Conservation (phyloP, 2,888 invertebrate genomes). For the Mesorhabditis belari region DNA sequence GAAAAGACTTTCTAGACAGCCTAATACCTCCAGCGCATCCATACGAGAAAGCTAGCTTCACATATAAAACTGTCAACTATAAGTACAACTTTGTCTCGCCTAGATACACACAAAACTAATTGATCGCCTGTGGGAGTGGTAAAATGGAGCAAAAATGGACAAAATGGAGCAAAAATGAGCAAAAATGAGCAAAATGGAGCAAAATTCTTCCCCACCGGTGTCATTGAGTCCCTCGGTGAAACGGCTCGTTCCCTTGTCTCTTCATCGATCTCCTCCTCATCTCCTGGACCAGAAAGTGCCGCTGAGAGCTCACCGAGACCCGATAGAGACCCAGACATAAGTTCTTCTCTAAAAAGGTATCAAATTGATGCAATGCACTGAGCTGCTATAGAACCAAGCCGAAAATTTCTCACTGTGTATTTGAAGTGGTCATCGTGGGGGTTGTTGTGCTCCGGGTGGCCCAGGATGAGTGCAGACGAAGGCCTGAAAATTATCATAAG, state of each 20-base stretch:
- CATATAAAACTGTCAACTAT: too few species aligned
- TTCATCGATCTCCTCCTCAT: constrained; percentile 23
- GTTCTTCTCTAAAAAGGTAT: neutral
- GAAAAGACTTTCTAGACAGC: too few species aligned
- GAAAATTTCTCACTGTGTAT: neutral
- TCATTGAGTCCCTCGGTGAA: neutral
- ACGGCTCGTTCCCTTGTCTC: constrained; percentile 11
- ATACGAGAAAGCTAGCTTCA: too few species aligned
- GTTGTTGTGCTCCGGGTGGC: neutral
- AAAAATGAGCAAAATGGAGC: too few species aligned
- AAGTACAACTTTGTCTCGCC: too few species aligned
- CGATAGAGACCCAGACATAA: neutral
- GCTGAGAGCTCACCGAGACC: constrained; percentile 3
- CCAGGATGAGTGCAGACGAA: neutral
- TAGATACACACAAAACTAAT: too few species aligned
- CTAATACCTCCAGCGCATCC: neutral
- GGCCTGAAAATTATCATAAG: neutral
- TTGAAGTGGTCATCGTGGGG: neutral
- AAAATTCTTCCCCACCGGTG: too few species aligned
- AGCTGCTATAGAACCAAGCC: too few species aligned
- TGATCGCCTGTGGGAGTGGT: too few species aligned
- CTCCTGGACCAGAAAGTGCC: constrained; percentile 8
- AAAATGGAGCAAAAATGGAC: too few species aligned
- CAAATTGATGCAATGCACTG: neutral
- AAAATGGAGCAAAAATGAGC: too few species aligned